phyloP scores from a whole-genome alignment of 2,113 vertebrate genomes.

The Alces alces region DNA sequence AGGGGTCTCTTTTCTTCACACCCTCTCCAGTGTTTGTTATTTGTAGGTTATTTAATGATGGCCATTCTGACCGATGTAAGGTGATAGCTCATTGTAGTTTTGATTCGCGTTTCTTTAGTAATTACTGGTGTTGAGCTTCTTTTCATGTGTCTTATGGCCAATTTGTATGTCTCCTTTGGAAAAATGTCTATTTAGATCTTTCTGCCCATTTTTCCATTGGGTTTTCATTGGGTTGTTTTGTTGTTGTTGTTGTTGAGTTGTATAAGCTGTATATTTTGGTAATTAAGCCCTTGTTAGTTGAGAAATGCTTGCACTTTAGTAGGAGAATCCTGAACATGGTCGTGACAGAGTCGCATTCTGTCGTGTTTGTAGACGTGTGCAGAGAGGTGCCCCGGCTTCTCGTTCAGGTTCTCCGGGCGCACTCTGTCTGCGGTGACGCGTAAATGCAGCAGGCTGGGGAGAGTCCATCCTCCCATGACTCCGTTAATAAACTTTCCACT shows the following conservation, averaged over 20 bases:
- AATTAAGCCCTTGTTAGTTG: background rate
- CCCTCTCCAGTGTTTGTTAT: background rate
- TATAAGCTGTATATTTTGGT: background rate
- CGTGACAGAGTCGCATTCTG: background rate
- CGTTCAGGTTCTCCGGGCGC: background rate
- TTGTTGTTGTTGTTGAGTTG: background rate
- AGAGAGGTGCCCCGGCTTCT: background rate
- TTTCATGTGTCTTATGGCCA: background rate
- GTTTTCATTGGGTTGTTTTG: background rate
- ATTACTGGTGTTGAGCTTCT: background rate
- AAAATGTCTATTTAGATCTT: background rate
- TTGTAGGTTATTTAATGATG: background rate
- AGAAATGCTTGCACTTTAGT: constrained; percentile 4
- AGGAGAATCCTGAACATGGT: background rate
- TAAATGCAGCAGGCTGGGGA: background rate
- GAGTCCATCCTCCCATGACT: background rate
- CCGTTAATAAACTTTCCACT: background rate
- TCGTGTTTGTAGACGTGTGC: background rate
- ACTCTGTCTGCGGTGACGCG: background rate
- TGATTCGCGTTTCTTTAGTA: background rate
- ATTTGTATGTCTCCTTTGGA: background rate
- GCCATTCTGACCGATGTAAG: background rate
- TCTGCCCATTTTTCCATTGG: background rate
- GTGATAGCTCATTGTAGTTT: background rate
- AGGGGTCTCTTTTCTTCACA: background rate